Conservation (phyloP, 2,888 invertebrate genomes). For the Tachina fera region DNA sequence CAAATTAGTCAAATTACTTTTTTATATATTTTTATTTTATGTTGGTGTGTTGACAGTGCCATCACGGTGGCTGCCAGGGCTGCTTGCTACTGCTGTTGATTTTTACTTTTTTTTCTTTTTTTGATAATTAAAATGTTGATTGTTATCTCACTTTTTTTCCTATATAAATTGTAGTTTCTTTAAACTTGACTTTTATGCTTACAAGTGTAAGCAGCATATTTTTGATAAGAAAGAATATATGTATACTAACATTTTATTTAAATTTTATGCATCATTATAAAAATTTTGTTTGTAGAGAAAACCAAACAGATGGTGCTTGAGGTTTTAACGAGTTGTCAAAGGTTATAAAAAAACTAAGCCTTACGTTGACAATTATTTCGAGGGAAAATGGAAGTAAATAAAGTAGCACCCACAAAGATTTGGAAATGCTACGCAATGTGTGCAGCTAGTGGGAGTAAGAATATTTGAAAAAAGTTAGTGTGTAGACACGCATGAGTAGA, state of each 20-base stretch:
- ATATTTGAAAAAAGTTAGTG: too few relatives aligned
- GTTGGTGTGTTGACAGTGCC: constrained; percentile 24
- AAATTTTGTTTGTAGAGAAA: neutral
- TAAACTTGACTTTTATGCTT: constrained; percentile 19
- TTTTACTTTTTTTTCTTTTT: neutral
- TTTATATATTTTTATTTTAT: neutral
- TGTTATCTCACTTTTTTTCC: constrained; percentile 25
- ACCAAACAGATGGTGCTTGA: neutral
- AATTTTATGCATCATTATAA: constrained; percentile 18
- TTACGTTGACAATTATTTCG: neutral
- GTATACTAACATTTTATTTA: constrained; percentile 42
- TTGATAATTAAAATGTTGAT: constrained; percentile 64
- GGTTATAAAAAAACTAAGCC: neutral
- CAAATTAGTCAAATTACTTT: constrained; percentile 62
- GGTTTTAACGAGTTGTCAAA: constrained; percentile 1
- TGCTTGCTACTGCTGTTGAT: constrained; percentile 26
- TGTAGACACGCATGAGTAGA: too few relatives aligned
- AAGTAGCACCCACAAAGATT: too few relatives aligned
- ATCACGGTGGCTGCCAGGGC: constrained; percentile 6
- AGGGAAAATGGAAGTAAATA: neutral
- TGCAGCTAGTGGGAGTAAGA: too few relatives aligned
- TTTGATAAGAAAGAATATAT: constrained; percentile 15
- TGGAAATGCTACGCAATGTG: too few relatives aligned
- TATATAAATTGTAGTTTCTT: constrained; percentile 39
- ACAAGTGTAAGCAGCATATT: constrained; percentile 23